Percentiles rank a stretch among this genome's conserved stretches.
Conservation (phyloP, 2,797 vertebrate genomes). For the Pseudochaenichthys georgianus region DNA sequence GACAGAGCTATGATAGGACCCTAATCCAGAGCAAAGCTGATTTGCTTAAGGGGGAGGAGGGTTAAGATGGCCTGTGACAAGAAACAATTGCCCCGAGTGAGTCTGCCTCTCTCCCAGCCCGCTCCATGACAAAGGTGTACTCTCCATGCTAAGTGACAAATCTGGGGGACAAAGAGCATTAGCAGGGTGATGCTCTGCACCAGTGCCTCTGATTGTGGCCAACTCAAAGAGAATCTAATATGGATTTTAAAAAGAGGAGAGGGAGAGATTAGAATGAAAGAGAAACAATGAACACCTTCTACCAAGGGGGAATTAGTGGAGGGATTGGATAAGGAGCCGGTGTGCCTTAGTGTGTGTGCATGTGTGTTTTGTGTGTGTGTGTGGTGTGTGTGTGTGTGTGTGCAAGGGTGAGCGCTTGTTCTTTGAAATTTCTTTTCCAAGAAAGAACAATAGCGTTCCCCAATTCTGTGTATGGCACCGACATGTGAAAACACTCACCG, state of each 20-base stretch:
- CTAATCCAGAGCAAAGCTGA: conserved; percentile 84
- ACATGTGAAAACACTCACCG: conserved; percentile 28
- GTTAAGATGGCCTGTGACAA: conserved; percentile 78
- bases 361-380: no score
- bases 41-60: conserved; percentile 71
- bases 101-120: conserved; percentile 75
- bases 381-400: conserved; percentile 22
- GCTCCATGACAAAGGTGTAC: conserved; percentile 84
- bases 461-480: conserved; percentile 66
- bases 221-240: conserved; percentile 84
- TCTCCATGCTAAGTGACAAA: conserved; percentile 84
- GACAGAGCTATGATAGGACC: conserved; percentile 76
- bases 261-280: conserved; percentile 82
- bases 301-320: conserved; percentile 83
- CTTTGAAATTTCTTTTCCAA: conserved; percentile 68
- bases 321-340: conserved; percentile 80
- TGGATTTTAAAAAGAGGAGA: conserved; percentile 79
- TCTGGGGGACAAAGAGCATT: conserved; percentile 85
- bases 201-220: conserved; percentile 80
- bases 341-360: conserved; percentile 57
- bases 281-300: conserved; percentile 85
- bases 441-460: conserved; percentile 64
- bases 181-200: conserved; percentile 82
- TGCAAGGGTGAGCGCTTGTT: conserved; percentile 49
- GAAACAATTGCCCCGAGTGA: conserved; percentile 83